phyloP scores from a whole-genome alignment of 2,888 invertebrate genomes.

The Linyphia triangularis region DNA sequence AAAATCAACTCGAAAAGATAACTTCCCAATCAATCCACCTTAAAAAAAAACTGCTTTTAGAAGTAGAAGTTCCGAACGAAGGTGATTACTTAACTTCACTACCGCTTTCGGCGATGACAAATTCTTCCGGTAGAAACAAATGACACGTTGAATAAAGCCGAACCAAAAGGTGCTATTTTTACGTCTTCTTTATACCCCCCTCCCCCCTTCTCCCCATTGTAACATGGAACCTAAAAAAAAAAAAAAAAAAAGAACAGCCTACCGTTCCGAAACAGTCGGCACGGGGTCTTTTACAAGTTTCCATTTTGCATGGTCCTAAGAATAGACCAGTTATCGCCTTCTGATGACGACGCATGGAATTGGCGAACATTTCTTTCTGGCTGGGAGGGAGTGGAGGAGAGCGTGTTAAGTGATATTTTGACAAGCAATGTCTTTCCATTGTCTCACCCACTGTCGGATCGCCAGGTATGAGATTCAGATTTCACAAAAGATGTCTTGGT shows the following conservation, averaged over 20 bases:
- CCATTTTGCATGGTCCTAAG: slow-evolving; percentile 70
- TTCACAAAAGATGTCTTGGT: slow-evolving; percentile 62
- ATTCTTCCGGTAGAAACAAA: slow-evolving; percentile 32
- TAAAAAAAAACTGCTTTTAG: no score
- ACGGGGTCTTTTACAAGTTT: slow-evolving; percentile 59
- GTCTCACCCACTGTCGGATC: slow-evolving; percentile 26
- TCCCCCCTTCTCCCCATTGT: background rate
- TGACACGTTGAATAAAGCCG: slow-evolving; percentile 46
- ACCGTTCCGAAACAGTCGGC: slow-evolving; percentile 70
- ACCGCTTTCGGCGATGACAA: slow-evolving; percentile 48
- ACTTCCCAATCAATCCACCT: no score
- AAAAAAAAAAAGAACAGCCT: slow-evolving; percentile 33
- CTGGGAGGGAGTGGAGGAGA: no score
- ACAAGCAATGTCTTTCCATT: slow-evolving; percentile 57
- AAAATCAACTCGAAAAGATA: no score
- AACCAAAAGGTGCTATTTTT: slow-evolving; percentile 36
- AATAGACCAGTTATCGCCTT: slow-evolving; percentile 69
- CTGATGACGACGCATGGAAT: slow-evolving; percentile 72
- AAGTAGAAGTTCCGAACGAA: no score
- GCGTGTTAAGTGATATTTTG: slow-evolving; percentile 73
- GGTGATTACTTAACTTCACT: slow-evolving; percentile 25
- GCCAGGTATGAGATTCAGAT: slow-evolving; percentile 60
- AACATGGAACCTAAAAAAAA: background rate
- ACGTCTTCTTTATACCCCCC: background rate
- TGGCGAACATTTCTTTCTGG: slow-evolving; percentile 56